Evolutionary conservation across 2,888 invertebrate species (phyloP), one percentile per base, ranked within the genome.

Genomic region (Uropetala carovei): DNA sequence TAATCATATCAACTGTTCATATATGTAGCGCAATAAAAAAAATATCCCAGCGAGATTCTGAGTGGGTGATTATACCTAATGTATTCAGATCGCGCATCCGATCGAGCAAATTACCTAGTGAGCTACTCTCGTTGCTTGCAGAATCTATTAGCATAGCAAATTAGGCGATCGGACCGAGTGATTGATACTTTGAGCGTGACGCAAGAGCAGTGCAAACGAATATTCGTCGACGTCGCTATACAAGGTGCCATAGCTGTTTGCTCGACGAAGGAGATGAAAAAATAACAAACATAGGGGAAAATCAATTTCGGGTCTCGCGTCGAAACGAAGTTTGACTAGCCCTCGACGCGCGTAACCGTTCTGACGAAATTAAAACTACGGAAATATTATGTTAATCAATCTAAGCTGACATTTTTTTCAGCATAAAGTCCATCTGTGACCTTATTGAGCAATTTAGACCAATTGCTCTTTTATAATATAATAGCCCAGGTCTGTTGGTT

Each of bases 61-160:
- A 75, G 75, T 9, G 75, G 75, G 75, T 14, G 75, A 75, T 75
- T 75, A 75, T 13, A 7, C 10, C 75, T 75, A 75, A 75, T 27
- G 75, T 27, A 75, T 75, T 75, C 75, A 75, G 75, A 75, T 27
- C 11, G 75, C 22, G 75, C 27, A 75, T 75, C 22, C 10, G 75
- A 75, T 75, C 22, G 22, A 22, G 14, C 27, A 75, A 75, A 75
- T 75, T 75, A 75, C 75, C 22, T 13, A 75, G 75, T 13, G 27
- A 75, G 22, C 13, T 27, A 75, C 27, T 75, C 22, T 75, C 75
- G 11, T 27, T 10, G 22, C 11, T 75, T 0, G 75, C 22, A 27
- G 75, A 75, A 75, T 75, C 75, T 75, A 75, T 75, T 75, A 75
- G 27, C 75, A 75, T 75, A 75, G 75, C 75, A 75, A 75, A 75